These are phyloP conservation scores for Neodon shergylaensis DNA, from an alignment of 2,113 vertebrate species.

Conservation along the genomic window DNA sequence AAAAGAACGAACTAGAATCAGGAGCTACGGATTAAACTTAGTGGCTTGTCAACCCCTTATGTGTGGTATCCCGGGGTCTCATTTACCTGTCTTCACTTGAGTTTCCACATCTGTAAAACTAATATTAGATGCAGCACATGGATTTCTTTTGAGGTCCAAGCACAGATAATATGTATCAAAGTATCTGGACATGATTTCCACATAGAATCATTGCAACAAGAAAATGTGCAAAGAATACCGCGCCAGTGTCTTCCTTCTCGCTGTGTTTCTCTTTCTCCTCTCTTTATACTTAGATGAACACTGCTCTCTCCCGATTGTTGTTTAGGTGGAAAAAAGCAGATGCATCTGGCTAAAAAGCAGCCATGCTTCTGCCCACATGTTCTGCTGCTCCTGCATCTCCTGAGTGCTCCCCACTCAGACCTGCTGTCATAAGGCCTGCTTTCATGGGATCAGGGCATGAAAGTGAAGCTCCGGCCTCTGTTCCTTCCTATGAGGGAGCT, in stretches of 20 bases:
- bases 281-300: neutral
- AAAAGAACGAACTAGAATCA: neutral
- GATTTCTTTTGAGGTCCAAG: neutral
- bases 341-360: neutral
- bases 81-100: neutral
- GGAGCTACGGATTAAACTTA: neutral
- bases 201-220: neutral
- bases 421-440: neutral
- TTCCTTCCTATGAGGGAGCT: neutral
- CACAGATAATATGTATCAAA: neutral
- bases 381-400: neutral
- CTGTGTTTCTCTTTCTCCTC: neutral
- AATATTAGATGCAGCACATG: neutral
- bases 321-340: neutral
- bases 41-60: neutral
- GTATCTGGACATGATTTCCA: neutral
- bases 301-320: neutral
- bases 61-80: neutral
- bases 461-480: neutral
- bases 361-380: accelerated
- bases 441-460: neutral
- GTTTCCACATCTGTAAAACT: neutral
- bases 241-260: neutral
- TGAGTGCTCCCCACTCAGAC: neutral
- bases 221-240: neutral